A percentile compares a stretch with the other conserved stretches of the same genome.
Conservation (phyloP, 1,140 invertebrate genomes). For the Platorchestia sp. region DNA sequence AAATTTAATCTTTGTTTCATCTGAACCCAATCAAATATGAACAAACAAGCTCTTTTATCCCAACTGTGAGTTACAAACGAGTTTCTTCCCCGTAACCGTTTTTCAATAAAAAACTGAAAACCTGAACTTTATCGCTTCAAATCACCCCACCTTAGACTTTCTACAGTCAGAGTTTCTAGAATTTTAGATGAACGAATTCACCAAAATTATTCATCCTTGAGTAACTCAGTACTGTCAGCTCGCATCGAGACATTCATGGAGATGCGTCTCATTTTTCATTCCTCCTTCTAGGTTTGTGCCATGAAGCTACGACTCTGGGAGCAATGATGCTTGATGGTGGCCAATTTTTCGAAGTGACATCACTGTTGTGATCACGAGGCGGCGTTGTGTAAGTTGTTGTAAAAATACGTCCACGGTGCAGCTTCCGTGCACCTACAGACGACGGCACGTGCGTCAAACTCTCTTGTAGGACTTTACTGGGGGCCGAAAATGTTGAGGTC, state of each 20-base stretch:
- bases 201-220: too few relatives aligned
- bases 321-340: conserved; percentile 2
- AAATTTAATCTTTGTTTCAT: too few relatives aligned
- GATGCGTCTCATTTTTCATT: neutral
- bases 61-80: too few relatives aligned
- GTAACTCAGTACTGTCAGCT: neutral
- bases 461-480: neutral
- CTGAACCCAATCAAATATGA: too few relatives aligned
- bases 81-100: too few relatives aligned
- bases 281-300: neutral
- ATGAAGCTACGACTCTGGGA: neutral
- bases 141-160: too few relatives aligned
- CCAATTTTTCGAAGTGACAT: conserved; percentile 39
- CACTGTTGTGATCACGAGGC: neutral
- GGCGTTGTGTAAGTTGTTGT: neutral
- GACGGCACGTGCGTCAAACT: neutral
- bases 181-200: too few relatives aligned
- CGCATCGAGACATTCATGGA: neutral
- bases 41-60: too few relatives aligned
- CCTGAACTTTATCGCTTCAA: too few relatives aligned
- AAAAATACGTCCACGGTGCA: neutral
- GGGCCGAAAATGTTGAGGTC: neutral
- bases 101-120: too few relatives aligned
- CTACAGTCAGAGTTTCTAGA: too few relatives aligned
- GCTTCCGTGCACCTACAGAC: neutral